phyloP scores from a whole-genome alignment of 2,797 vertebrate species.

The Girardinus metallicus region DNA sequence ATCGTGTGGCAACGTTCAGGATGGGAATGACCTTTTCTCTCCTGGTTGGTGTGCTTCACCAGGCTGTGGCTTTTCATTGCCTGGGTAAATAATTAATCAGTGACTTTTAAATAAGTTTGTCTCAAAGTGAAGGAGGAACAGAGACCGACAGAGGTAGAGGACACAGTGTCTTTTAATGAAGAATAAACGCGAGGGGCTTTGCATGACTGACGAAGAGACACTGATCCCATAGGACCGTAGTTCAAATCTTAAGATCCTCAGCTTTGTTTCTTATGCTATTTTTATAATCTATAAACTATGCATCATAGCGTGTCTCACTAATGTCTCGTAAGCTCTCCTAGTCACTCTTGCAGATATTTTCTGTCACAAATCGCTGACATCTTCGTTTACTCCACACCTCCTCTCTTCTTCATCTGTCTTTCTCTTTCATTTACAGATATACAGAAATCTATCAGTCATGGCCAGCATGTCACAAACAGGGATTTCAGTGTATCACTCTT shows the following conservation, averaged over 20 bases:
- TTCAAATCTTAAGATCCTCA: background rate
- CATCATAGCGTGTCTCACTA: background rate
- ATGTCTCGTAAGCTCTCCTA: background rate
- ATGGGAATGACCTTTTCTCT: constrained; percentile 78
- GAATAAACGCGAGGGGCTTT: constrained; percentile 25
- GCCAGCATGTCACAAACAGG: background rate
- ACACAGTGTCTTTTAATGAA: constrained; percentile 52
- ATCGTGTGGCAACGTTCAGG: constrained; percentile 41
- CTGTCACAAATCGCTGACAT: background rate
- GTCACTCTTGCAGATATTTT: background rate
- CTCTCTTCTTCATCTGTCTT: background rate
- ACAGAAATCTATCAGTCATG: background rate
- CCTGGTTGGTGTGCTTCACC: constrained; percentile 63
- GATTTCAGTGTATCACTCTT: background rate
- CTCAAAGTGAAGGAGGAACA: constrained; percentile 54
- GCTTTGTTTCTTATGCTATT: background rate
- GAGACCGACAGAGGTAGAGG: constrained; percentile 54
- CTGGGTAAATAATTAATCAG: constrained; percentile 83
- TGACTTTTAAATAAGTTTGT: constrained; percentile 66
- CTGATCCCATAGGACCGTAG: background rate
- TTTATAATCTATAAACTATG: background rate
- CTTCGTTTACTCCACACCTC: background rate
- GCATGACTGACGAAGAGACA: constrained; percentile 18
- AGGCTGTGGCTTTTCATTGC: constrained; percentile 80
- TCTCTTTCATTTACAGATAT: background rate